Base-by-base conservation (phyloP, 2,888 invertebrate species). In the Patella caerulea region DNA sequence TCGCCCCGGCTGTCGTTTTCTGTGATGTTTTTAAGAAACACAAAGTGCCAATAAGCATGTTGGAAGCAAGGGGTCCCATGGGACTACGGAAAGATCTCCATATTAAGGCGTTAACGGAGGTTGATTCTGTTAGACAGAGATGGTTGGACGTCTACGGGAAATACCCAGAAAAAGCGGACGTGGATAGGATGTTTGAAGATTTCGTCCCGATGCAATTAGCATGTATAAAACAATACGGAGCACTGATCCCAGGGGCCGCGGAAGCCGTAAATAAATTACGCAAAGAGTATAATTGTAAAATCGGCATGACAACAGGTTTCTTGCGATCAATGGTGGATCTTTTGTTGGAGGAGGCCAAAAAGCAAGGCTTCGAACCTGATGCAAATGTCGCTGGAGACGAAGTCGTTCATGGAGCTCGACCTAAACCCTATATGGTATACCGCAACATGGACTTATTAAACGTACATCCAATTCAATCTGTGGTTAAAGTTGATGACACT, bases 401-500 rank as follows among this genome's bases (percentile, higher is more conserved):
- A 80, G 92, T 92, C 0, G 83, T 87, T 2, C 76, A 90, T 34
- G 90, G 90, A 17, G 88, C 90, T 0, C 85, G 91, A 34, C 92
- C 92, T 12, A 90, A 90, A 77, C 92, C 92, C 0, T 90, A 90
- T 80, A 92, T 92, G 92, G 85, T 92, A n/a, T 92, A 90, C 84
- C 82, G 86, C n/a, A 92, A 91, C 80, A 86, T 91, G 76, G 92
- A 91, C 73, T 82, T 91, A 14, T 80, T 92, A 29, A 89, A 91
- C 80, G 87, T 92, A 5, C 83, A 85, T 76, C 90, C 91, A 1
- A 89, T 90, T 24, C 86, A 89, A 78, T 84, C 89, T 0, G 88
- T 90, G 24, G 87, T 90, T n/a, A 90, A 90, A 81, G 89, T 92
- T 14, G 92, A 92, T 81, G 92, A 92, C 83, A 91, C 91, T 0